Evolutionary conservation across 2,888 invertebrate species (phyloP), one percentile per base, ranked within the genome.

Genomic region (Nomada ruficornis): DNA sequence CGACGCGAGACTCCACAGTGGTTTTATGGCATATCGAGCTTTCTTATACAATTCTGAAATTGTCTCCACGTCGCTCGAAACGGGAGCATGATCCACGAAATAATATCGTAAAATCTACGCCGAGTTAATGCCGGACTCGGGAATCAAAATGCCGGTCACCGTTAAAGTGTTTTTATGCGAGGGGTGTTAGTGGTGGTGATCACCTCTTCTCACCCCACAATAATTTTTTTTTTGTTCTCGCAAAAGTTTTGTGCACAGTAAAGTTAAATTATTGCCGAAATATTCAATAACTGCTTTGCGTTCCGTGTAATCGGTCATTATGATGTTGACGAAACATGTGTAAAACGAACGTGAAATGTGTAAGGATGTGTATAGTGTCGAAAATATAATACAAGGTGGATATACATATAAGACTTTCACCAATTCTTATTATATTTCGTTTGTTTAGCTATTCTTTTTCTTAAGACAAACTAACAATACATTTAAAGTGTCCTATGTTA

Each of bases 101-200:
- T 59, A 60, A 65, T 74, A 52, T 71, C 26, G 65, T 13, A 62
- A 71, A 73, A 44, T 52, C 44, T 64, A 67, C 23, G 23, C 62
- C 65, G 70, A 71, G 63, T 74, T 69, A 68, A 65, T 60, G 36
- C 29, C 76, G 82, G 72, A 86, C 79, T 85, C 73, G 79, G 77
- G 68, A 72, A 76, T 81, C 79, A 77, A 82, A 87, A 91, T 91
- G 90, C 90, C 90, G 89, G 91, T 84, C 77, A 78, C 77, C 70
- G 78, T 78, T 76, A 77, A 84, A 89, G 85, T 90, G 90, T 90
- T 91, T 89, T 89, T 86, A 81, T 81, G 81, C 70, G 84, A 82
- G 85, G 89, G 88, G 84, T 90, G 85, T 70, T 86, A 86, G 85
- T 71, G 85, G 73, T 78, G 76, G 57, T 64, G 79, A 85, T 70